Evolutionary conservation across 1,140 invertebrate species (phyloP), one percentile per base, ranked within the genome.

Genomic region (Ditylenchus dipsaci): DNA sequence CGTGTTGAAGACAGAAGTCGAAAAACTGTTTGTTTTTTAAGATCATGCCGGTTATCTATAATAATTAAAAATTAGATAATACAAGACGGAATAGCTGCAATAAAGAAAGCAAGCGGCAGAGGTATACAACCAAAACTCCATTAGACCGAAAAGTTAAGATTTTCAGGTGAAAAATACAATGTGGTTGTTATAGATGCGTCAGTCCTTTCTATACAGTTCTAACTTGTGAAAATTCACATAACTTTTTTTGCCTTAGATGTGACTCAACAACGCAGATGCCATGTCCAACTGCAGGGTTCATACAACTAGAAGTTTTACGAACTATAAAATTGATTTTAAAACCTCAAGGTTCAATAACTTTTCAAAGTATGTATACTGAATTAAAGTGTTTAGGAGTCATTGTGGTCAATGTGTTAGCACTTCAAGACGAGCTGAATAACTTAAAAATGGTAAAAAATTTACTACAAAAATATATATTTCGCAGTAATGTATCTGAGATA

Each of bases 151-250:
- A 23, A 30, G 19, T n/a, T 27, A 45, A 7, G 23, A 19, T 33
- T 72, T 75, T 29, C 29, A 72, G 73, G 62, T 0, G 23, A 53
- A 29, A 65, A 33, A 23, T 68, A 53, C 66, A 59, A 75, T 13
- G 72, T 58, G 1, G 30, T 74, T 19, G 33, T 74, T n/a, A 43
- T 74, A 19, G 72, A 74, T 27, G 72, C 73, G 0, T 38, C 11
- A 38, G 33, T 38, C 11, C 11, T 38, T 38, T n/a, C n/a, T n/a
- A n/a, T n/a, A n/a, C n/a, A n/a, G 33, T 11, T 3, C 33, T 5
- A 38, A 38, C 33, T 38, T 38, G n/a, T n/a, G n/a, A n/a, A 38
- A 38, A 38, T 38, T 5, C 11, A 38, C 11, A 5, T 38, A 38
- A 5, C 11, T 38, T 38, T 5, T 38, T 38, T 38, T 38, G 33